Evolutionary conservation across 1,140 invertebrate species (phyloP).

Genomic region (Drosophila nebulosa): DNA sequence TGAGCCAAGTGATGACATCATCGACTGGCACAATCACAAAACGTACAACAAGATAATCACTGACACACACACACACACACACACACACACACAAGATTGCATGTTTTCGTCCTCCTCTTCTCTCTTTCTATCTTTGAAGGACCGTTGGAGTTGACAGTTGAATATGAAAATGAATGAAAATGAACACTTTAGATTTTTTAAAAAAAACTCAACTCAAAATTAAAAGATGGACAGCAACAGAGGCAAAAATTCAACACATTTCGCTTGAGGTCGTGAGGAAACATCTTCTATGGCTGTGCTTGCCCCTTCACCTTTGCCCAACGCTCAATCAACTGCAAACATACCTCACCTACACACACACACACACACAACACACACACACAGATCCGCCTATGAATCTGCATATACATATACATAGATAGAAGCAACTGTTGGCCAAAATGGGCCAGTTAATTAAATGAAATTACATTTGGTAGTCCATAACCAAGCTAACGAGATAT

Average conservation of each 20-base stretch:
- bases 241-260: slow-evolving; percentile 28
- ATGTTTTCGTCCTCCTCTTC: background rate
- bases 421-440: no score
- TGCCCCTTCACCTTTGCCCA: no score
- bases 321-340: no score
- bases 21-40: slow-evolving; percentile 4
- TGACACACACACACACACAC: no score
- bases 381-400: background rate
- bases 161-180: slow-evolving; percentile 17
- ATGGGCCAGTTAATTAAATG: slow-evolving; percentile 48
- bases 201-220: background rate
- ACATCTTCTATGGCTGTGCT: slow-evolving; percentile 18
- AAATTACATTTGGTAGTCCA: slow-evolving; percentile 34
- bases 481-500: background rate
- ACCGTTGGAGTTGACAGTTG: background rate
- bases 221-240: slow-evolving; percentile 2
- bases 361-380: background rate
- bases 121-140: background rate
- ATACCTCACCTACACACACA: no score
- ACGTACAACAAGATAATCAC: background rate
- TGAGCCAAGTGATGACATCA: slow-evolving; percentile 43
- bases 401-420: no score
- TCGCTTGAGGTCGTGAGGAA: slow-evolving; percentile 6
- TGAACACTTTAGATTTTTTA: slow-evolving; percentile 25
- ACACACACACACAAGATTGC: slow-evolving; percentile 18